Evolutionary conservation across 2,888 invertebrate genomes (phyloP).

Genomic region (Brachylomia viminalis): DNA sequence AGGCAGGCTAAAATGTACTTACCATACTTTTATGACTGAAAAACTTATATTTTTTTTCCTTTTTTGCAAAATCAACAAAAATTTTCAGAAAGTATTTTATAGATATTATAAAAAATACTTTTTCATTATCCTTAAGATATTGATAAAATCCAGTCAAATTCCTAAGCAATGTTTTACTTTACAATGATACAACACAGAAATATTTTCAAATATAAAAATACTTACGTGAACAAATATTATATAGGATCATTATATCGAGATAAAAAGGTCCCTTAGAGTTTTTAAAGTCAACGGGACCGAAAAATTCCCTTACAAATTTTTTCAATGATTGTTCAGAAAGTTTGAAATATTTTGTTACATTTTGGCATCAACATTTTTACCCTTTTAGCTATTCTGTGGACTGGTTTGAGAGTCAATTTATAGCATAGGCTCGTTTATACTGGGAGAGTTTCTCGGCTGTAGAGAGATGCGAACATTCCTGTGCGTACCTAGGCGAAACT

Average conservation of each 20-base stretch:
- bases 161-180: not conserved
- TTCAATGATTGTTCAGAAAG: constrained; percentile 53
- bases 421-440: too few species aligned
- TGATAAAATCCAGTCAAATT: not conserved
- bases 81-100: not conserved
- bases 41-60: not conserved
- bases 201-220: constrained; percentile 34
- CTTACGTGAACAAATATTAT: constrained; percentile 35
- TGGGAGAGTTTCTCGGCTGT: too few species aligned
- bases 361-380: constrained; percentile 48
- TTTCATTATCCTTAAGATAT: too few species aligned
- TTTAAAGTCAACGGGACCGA: constrained; percentile 46
- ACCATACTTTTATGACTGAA: not conserved
- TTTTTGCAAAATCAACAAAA: not conserved
- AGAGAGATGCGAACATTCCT: too few species aligned
- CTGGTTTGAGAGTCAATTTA: not conserved
- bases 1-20: too few species aligned
- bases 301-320: constrained; percentile 38
- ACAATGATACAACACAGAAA: constrained; percentile 12
- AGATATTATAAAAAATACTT: not conserved
- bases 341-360: constrained; percentile 48
- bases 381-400: constrained; percentile 32
- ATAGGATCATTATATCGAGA: constrained; percentile 47
- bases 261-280: constrained; percentile 38
- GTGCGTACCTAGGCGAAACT: not conserved